phyloP scores from a whole-genome alignment of 92 coral and sea anemone species.

The Meandrina meandrites region DNA sequence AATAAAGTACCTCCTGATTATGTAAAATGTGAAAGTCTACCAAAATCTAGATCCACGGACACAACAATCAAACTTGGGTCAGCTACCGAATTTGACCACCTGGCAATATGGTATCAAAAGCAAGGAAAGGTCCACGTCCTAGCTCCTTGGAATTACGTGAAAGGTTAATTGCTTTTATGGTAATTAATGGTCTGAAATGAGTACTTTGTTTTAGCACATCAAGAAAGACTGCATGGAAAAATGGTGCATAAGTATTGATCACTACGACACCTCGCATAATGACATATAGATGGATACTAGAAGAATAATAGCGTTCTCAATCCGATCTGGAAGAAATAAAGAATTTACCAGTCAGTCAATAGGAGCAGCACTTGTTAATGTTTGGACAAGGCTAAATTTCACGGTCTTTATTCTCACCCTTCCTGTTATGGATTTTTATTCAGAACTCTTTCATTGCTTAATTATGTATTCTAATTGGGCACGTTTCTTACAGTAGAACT shows the following conservation, averaged over 20 bases:
- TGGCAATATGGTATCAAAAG: background rate
- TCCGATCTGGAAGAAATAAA: too few relatives aligned
- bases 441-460: too few relatives aligned
- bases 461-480: too few relatives aligned
- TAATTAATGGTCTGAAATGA: background rate
- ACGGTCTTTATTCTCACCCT: background rate
- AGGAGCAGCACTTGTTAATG: background rate
- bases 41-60: background rate
- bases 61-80: background rate
- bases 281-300: too few relatives aligned
- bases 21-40: background rate
- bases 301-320: too few relatives aligned
- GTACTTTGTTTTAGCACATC: background rate
- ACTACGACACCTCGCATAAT: too few relatives aligned
- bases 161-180: background rate
- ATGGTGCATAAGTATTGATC: too few relatives aligned
- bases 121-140: background rate
- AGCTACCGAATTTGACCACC: slow-evolving; percentile 5
- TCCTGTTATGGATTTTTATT: background rate
- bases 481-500: too few relatives aligned
- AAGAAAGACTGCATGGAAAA: too few relatives aligned
- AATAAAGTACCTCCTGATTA: background rate
- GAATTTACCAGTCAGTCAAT: background rate
- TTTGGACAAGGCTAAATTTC: background rate
- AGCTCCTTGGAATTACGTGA: background rate